Base-by-base conservation (phyloP, 2,888 invertebrate genomes). In the Mycogona germanica region DNA sequence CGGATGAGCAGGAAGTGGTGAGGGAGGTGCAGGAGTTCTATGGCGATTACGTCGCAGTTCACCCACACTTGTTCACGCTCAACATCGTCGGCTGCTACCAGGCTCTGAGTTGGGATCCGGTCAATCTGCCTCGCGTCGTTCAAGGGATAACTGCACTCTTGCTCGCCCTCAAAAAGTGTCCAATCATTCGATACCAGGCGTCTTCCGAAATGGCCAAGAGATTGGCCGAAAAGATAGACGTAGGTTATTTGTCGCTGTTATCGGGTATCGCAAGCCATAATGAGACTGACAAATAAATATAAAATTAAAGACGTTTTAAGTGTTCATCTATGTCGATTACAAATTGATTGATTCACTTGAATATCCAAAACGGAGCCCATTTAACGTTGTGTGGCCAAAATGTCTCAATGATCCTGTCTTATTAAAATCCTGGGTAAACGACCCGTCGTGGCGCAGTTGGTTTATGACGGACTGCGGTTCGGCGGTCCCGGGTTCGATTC, bases 1-100 rank as follows among this genome's bases (percentile, higher is more conserved):
- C 89, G 63, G 98, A 99, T 71, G 96, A 97, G 70, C 91, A 93
- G 68, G 98, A 99, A 75, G 84, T 89, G 0, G 97, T 98, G 14
- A 75, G 93, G 59, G 96, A 96, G 73, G 84, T 97, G 0, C 72
- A 72, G 69, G 98, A 99, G 72, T 83, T 91, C 64, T 98, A 95
- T 70, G 92, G 88, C 2, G 98, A 99, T 74, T 96, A 84, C 70
- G 76, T 97, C 57, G 88, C 96, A 5, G 82, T 97, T 5, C 87
- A 86, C 69, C 83, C 91, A 12, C 92, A 96, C 72, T 74, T 96
- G 60, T 95, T 93, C 73, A 70, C 74, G 14, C 64, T 76, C 37
- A 75, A 75, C 62, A 69, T 74, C 52, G 60, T 64, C 21, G 66
- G 66, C 12, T 70, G 69, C 60, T 71, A 70, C 59, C 68, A 70